Percentiles rank a stretch among this genome's conserved stretches.
These are phyloP conservation scores for Sesia bembeciformis DNA, from an alignment of 2,888 invertebrate genomes.

Conservation along the genomic window DNA sequence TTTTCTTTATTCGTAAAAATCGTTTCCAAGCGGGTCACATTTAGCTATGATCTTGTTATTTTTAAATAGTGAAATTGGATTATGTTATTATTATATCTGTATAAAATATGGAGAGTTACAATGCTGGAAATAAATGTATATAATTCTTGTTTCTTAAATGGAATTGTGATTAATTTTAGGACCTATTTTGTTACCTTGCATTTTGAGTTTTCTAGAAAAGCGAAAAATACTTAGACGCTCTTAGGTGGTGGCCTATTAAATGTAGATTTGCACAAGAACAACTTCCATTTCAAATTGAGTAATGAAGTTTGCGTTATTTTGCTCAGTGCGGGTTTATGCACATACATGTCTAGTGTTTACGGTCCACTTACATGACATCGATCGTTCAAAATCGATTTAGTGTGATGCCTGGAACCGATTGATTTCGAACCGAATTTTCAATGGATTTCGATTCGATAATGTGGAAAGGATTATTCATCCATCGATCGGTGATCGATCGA, in stretches of 20 bases:
- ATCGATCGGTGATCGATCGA: too few relatives aligned
- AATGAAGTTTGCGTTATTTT: not conserved
- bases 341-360: too few relatives aligned
- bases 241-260: slow-evolving; percentile 41
- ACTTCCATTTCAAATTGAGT: not conserved
- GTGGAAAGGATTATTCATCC: too few relatives aligned
- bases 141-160: not conserved
- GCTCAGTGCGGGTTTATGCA: not conserved
- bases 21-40: not conserved
- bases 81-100: not conserved
- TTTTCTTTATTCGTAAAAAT: not conserved
- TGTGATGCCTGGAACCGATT: too few relatives aligned
- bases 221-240: not conserved
- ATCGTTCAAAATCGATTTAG: too few relatives aligned
- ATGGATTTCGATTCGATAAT: too few relatives aligned
- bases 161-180: not conserved
- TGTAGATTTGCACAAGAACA: slow-evolving; percentile 37
- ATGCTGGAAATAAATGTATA: too few relatives aligned
- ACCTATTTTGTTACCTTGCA: not conserved
- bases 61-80: not conserved
- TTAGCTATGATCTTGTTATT: not conserved
- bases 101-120: too few relatives aligned
- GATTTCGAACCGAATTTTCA: too few relatives aligned
- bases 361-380: too few relatives aligned
- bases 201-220: not conserved